Evolutionary conservation across 1,140 invertebrate genomes (phyloP).

Genomic region (Drosophila orosa): DNA sequence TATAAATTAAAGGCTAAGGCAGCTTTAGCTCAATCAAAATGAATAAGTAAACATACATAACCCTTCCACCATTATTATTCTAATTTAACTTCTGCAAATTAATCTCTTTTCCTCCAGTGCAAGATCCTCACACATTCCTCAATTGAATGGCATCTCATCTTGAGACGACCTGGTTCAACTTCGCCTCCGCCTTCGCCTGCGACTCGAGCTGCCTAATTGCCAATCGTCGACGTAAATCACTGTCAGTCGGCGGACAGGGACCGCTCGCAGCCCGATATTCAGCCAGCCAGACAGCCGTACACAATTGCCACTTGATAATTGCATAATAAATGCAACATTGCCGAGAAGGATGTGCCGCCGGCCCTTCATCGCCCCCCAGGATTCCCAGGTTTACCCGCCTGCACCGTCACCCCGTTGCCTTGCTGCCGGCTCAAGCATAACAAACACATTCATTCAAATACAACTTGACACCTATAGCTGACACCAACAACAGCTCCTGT

Average conservation of each 20-base stretch:
- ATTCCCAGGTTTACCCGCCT: neutral
- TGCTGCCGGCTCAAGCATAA: constrained; percentile 44
- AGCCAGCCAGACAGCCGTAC: constrained; percentile 13
- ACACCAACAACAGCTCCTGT: constrained; percentile 44
- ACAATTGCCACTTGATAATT: constrained; percentile 77
- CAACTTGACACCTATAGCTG: constrained; percentile 65
- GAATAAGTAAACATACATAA: no score
- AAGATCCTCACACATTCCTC: constrained; percentile 41
- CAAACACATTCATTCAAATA: constrained; percentile 72
- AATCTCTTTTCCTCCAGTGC: constrained; percentile 7
- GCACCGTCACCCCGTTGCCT: neutral
- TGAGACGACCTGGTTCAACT: constrained; percentile 44
- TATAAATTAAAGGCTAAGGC: no score
- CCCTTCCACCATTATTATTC: no score
- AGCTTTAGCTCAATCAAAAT: no score
- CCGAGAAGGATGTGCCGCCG: constrained; percentile 44
- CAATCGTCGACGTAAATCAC: constrained; percentile 81
- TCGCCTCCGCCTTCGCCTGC: constrained; percentile 11
- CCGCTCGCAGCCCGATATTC: constrained; percentile 13
- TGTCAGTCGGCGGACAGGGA: constrained; percentile 56
- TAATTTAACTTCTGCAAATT: neutral
- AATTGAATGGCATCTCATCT: constrained; percentile 60
- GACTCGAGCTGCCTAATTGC: constrained; percentile 67
- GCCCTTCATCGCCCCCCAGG: constrained; percentile 22
- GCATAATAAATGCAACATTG: constrained; percentile 82